Base-by-base conservation (phyloP, 2,113 vertebrate genomes). In the Chaetura pelagica region DNA sequence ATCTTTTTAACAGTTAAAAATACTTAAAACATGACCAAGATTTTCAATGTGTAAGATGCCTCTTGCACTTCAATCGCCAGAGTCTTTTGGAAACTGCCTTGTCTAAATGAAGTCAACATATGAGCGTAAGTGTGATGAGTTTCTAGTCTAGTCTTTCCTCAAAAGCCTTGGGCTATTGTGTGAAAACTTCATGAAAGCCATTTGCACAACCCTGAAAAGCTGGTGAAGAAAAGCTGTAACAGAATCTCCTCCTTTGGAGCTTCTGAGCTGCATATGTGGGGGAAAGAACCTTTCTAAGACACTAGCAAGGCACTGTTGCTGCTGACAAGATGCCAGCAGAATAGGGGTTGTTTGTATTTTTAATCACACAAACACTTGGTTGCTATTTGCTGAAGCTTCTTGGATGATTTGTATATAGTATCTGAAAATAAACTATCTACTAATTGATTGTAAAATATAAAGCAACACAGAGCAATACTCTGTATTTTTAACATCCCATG, bases 141-240 rank as follows among this genome's bases (percentile, higher is more conserved):
- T 72, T 66, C 63, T 63, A 69, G 54, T 9, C 87, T 17, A 57
- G 66, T 51, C 71, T 49, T 83, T 80, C 63, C 71, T 78, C 71
- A 76, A 77, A 94, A 83, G 82, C 87, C 87, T 58, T 67, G 63
- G 74, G 78, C 67, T 80, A 46, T 17, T 83, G 54, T 71, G 55
- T 69, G 48, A 84, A 93, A 93, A 59, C 27, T 15, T 75, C 80
- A 73, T 62, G n/a, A 62, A 96, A 90, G 62, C 51, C 52, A 83
- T 61, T 94, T 73, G 69, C 78, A 79, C 58, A 95, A 62, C 54
- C 58, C 51, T 38, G 49, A 72, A 79, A 82, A 72, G 26, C 66
- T 63, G 38, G 18, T 51, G 54, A 85, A 87, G 38, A 48, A 84
- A 74, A 92, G 38, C 61, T 74, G 52, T 15, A 89, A 80, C 7